Base-by-base conservation (phyloP, 2,113 vertebrate species). In the Tamias sibiricus region DNA sequence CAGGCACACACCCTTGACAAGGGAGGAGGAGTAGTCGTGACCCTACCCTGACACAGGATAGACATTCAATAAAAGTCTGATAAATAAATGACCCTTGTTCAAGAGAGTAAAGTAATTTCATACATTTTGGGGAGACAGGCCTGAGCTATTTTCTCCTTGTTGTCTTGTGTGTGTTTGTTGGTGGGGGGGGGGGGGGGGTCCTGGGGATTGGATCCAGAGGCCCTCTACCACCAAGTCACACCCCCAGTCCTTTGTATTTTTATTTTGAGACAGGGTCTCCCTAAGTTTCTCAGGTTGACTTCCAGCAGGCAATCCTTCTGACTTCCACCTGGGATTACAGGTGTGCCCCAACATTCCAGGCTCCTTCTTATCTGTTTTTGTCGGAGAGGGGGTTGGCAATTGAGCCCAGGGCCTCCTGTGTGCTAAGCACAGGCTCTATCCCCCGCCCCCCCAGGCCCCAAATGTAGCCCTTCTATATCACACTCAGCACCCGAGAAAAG, bases 1-100 rank as follows among this genome's bases (percentile, higher is more conserved):
- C n/a, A 69, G 26, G 44, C 30, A 24, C 57, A 89, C 20, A 20
- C 13, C 5, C 4, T 83, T 71, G 11, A 75, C 80, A 68, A 32
- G 68, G 47, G 77, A 90, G 87, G 40, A 91, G n/a, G 2, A 0
- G 74, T 22, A 28, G 52, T 42, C 69, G n/a, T 57, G 69, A n/a
- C 42, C 14, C 74, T 28, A 62, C 68, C 59, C 13, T 82, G 74
- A 52, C 90, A 68, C 6, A 32, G 76, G n/a, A 22, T 24, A 40
- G 66, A 37, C 75, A 37, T 6, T 88, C 83, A 90, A 64, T 91
- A 69, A 95, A 83, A 26, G 57, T 68, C 54, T 62, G 30, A 86
- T 89, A 79, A 94, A 59, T 59, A 57, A 92, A 44, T 4, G 76
- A 69, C 64, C 76, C 57, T 95, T 87, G 71, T 62, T 85, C 86